Conservation (phyloP, 2,797 vertebrate genomes). For the Pagetopsis macropterus region DNA sequence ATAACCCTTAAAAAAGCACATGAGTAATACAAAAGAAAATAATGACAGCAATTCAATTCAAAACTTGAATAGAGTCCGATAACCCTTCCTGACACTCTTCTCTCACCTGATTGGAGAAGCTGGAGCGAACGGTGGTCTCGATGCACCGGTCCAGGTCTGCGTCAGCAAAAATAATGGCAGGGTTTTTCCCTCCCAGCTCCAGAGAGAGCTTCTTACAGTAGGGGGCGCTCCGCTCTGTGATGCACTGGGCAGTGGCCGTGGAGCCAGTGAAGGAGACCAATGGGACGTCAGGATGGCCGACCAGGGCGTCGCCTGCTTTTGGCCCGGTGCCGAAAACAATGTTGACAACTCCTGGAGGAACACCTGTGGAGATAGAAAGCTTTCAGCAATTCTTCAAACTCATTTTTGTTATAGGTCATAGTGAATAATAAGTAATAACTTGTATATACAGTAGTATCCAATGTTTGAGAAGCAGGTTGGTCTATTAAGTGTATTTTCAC, state of each 20-base stretch:
- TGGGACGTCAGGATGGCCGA: slow-evolving; percentile 91
- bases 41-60: not conserved
- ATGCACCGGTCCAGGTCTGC: slow-evolving; percentile 91
- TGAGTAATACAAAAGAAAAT: not conserved
- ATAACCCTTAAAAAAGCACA: not conserved
- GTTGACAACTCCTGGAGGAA: slow-evolving; percentile 94
- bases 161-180: slow-evolving; percentile 92
- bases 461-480: no score
- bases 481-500: no score
- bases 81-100: not conserved
- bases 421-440: not conserved
- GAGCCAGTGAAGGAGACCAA: slow-evolving; percentile 97
- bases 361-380: slow-evolving; percentile 74
- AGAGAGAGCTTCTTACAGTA: slow-evolving; percentile 94
- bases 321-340: slow-evolving; percentile 90
- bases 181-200: slow-evolving; percentile 97
- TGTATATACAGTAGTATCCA: no score
- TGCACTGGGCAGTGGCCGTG: slow-evolving; percentile 89
- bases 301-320: slow-evolving; percentile 89
- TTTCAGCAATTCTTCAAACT: not conserved
- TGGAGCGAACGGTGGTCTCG: slow-evolving; percentile 90
- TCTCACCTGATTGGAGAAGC: slow-evolving; percentile 91
- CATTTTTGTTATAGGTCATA: not conserved
- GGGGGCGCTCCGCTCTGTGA: slow-evolving; percentile 88
- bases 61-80: not conserved